A percentile compares a stretch with the other conserved stretches of the same genome.
Evolutionary conservation across 2,113 vertebrate genomes (phyloP).

Genomic region (Propithecus coquereli): DNA sequence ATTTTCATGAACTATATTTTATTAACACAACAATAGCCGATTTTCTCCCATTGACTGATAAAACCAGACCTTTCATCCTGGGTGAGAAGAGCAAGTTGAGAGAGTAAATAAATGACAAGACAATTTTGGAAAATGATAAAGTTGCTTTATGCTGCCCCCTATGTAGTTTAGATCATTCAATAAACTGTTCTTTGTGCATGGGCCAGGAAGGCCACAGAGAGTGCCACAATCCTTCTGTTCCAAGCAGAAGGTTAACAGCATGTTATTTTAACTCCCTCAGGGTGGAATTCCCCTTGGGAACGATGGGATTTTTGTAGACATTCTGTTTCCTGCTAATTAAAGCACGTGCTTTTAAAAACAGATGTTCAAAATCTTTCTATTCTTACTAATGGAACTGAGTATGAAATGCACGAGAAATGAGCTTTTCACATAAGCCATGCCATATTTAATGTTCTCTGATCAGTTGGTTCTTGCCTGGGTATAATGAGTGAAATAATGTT

Average conservation of each 20-base stretch:
- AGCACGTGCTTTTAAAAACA: constrained; percentile 23
- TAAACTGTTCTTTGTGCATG: not conserved
- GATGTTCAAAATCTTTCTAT: not conserved
- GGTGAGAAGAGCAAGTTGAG: not conserved
- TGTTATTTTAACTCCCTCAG: constrained; percentile 1
- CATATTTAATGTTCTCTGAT: not conserved
- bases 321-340: constrained; percentile 28
- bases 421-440: not conserved
- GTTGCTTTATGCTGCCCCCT: not conserved
- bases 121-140: not conserved
- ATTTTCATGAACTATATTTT: not conserved
- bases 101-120: constrained; percentile 2
- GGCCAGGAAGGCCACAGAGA: not conserved
- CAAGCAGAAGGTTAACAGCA: constrained; percentile 31
- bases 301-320: not conserved
- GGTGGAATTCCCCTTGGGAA: not conserved
- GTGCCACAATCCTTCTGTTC: not conserved
- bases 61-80: not conserved
- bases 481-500: not conserved
- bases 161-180: constrained; percentile 5
- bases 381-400: not conserved
- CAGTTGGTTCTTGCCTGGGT: not conserved
- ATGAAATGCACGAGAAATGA: not conserved
- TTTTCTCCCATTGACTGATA: not conserved
- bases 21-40: not conserved